Percentiles rank a stretch among this genome's conserved stretches.
These are phyloP conservation scores for Zosterops borbonicus DNA, from an alignment of 2,113 vertebrate species.

Conservation along the genomic window DNA sequence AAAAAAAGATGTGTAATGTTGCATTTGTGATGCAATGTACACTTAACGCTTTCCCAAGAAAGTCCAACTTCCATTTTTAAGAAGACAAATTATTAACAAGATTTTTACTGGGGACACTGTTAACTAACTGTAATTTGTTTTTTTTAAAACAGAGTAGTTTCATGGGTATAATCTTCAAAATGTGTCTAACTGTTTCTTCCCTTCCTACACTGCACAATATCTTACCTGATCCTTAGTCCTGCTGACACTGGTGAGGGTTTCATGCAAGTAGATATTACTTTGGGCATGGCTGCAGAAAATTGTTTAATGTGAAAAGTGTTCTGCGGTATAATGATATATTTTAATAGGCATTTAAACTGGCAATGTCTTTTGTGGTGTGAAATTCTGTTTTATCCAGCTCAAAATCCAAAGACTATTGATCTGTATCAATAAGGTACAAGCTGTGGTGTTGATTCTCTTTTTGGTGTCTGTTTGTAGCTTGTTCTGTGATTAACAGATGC, in stretches of 20 bases:
- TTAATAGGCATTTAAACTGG: not conserved
- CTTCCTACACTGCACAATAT: not conserved
- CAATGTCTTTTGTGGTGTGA: not conserved
- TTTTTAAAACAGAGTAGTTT: not conserved
- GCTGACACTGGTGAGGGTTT: not conserved
- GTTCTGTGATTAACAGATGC: conserved; percentile 8
- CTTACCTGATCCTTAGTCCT: not conserved
- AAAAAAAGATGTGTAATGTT: fast-evolving
- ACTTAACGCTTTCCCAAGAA: not conserved
- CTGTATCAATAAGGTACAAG: not conserved
- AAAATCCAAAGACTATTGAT: not conserved
- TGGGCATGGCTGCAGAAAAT: not conserved
- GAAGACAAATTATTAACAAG: not conserved
- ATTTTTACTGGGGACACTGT: not conserved
- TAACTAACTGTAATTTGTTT: not conserved
- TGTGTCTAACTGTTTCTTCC: not conserved
- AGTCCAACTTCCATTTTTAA: not conserved
- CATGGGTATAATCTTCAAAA: not conserved
- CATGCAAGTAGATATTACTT: not conserved
- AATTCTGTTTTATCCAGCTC: not conserved
- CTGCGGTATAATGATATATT: not conserved
- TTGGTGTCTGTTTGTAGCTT: not conserved
- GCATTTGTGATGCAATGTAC: not conserved
- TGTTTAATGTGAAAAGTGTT: not conserved
- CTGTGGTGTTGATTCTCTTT: not conserved